Evolutionary conservation across 2,888 invertebrate species (phyloP).

Genomic region (Abrostola tripartita): DNA sequence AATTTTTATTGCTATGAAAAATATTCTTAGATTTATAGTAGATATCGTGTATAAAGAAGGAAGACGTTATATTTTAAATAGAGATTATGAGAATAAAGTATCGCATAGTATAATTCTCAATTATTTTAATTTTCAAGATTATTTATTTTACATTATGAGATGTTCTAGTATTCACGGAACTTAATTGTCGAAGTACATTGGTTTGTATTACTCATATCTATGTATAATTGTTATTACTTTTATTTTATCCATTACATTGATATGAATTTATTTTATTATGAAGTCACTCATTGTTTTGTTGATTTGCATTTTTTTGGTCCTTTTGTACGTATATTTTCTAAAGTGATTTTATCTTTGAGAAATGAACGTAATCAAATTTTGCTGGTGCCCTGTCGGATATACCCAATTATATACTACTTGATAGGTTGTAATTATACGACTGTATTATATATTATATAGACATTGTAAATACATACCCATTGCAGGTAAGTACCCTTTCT

Average conservation of each 20-base stretch:
- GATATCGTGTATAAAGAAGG: too few species aligned
- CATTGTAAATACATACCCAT: conserved; percentile 46
- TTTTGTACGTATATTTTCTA: conserved; percentile 10
- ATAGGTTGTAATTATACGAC: conserved; percentile 25
- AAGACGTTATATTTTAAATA: too few species aligned
- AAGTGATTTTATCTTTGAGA: conserved; percentile 16
- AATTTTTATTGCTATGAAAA: too few species aligned
- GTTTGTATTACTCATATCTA: conserved; percentile 1
- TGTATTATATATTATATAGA: conserved; percentile 41
- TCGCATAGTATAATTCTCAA: too few species aligned
- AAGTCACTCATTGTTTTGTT: conserved; percentile 42
- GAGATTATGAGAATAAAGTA: too few species aligned
- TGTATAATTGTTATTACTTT: conserved; percentile 9
- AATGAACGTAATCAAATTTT: conserved; percentile 57
- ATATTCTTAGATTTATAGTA: too few species aligned
- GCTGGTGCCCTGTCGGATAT: conserved; percentile 67
- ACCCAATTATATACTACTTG: conserved; percentile 31
- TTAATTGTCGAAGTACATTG: background rate
- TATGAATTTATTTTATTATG: conserved; percentile 11
- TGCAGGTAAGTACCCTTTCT: conserved; percentile 51
- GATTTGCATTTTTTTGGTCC: conserved; percentile 64
- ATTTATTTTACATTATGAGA: too few species aligned
- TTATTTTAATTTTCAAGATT: too few species aligned
- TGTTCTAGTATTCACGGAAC: background rate
- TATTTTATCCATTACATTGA: conserved; percentile 13